A percentile compares a stretch with the other conserved stretches of the same genome.
These are phyloP conservation scores for Hydrocynus forskahlii DNA, from an alignment of 2,797 vertebrate genomes.

Conservation along the genomic window DNA sequence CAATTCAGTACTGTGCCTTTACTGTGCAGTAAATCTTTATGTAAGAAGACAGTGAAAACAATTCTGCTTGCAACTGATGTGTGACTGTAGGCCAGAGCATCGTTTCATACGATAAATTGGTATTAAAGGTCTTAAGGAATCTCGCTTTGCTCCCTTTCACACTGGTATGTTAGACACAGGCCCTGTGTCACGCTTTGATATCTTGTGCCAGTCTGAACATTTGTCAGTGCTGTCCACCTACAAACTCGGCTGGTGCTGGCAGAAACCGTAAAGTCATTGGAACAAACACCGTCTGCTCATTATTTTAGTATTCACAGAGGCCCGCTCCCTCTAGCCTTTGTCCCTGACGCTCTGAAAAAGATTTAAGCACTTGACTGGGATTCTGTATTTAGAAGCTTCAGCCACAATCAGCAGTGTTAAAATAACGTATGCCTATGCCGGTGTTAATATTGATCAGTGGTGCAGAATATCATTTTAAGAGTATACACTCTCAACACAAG, in stretches of 20 bases:
- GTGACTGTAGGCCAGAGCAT: neutral
- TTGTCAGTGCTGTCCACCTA: slow-evolving; percentile 66
- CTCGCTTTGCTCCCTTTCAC: slow-evolving; percentile 14
- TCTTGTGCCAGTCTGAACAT: slow-evolving; percentile 65
- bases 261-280: slow-evolving; percentile 60
- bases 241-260: slow-evolving; percentile 64
- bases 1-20: neutral
- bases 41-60: neutral
- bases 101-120: neutral
- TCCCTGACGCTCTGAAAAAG: slow-evolving; percentile 29
- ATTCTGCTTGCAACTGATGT: slow-evolving; percentile 2
- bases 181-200: slow-evolving; percentile 39
- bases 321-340: slow-evolving; percentile 46
- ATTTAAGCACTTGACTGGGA: slow-evolving; percentile 17
- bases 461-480: neutral
- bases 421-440: neutral
- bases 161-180: slow-evolving; percentile 34
- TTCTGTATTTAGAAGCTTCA: neutral
- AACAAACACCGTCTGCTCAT: slow-evolving; percentile 68
- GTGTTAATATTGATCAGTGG: neutral
- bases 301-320: slow-evolving; percentile 49
- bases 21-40: neutral
- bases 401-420: slow-evolving; percentile 21
- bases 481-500: neutral
- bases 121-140: slow-evolving; percentile 10